These are phyloP conservation scores for Oasisia sp. DNA, from an alignment of 2,888 invertebrate genomes.

Conservation along the genomic window DNA sequence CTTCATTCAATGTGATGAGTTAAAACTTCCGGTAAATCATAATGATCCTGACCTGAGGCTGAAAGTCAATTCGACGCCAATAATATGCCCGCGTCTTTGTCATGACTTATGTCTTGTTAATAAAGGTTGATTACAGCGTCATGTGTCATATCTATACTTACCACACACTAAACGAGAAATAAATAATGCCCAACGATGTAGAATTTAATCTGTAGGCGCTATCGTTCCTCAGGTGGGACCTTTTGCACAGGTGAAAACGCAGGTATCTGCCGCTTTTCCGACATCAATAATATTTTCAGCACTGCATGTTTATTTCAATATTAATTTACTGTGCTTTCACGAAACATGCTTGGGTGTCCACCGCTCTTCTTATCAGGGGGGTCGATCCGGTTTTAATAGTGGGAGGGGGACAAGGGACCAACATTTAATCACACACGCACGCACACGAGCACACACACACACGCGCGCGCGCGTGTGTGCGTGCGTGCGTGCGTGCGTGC, in stretches of 20 bases:
- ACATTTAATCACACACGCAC: no score
- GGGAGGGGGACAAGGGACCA: no score
- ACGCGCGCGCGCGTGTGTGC: no score
- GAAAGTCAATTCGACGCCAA: neutral
- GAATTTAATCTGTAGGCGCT: neutral
- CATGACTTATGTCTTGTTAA: neutral
- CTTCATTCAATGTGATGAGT: neutral
- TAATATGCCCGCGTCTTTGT: neutral
- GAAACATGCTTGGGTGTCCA: no score
- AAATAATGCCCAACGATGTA: neutral
- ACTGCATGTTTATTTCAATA: neutral
- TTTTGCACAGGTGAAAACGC: neutral
- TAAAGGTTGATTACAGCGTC: neutral
- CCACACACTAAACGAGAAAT: neutral
- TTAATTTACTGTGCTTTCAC: neutral
- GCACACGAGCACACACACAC: no score
- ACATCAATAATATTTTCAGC: neutral
- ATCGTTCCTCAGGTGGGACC: neutral
- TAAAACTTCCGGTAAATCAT: no score
- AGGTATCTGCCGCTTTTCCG: neutral
- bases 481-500: no score
- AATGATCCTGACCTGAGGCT: neutral
- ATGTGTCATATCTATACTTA: neutral
- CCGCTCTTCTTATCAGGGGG: no score
- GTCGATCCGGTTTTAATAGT: no score